These are phyloP conservation scores for Cettia cetti DNA, from an alignment of 2,113 vertebrate species.

Conservation along the genomic window DNA sequence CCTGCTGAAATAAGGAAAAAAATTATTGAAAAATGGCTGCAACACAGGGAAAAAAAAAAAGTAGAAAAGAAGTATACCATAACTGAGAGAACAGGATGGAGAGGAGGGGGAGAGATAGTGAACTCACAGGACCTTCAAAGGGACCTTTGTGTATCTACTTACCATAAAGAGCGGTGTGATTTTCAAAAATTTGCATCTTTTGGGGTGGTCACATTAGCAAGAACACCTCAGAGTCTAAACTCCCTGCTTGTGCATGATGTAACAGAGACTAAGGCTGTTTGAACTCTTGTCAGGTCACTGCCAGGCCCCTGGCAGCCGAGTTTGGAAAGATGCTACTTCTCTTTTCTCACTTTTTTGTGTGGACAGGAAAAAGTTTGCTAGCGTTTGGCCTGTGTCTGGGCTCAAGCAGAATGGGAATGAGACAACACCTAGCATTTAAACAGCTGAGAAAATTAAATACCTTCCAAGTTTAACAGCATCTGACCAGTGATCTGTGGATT, in stretches of 20 bases:
- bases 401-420: neutral
- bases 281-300: neutral
- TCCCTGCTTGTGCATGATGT: neutral
- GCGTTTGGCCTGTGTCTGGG: neutral
- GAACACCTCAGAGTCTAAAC: neutral
- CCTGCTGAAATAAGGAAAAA: neutral
- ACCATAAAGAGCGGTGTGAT: neutral
- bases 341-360: neutral
- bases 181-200: neutral
- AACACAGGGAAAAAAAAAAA: neutral
- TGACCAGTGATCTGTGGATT: neutral
- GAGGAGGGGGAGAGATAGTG: accelerated
- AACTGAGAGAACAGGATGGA: neutral
- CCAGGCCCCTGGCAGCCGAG: neutral
- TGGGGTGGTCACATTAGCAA: neutral
- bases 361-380: neutral
- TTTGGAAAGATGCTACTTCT: neutral
- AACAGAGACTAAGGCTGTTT: neutral
- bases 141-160: neutral
- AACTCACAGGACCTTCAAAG: neutral
- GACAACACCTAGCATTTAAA: neutral
- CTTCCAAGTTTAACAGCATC: neutral
- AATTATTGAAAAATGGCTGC: neutral
- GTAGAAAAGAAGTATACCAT: neutral
- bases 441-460: neutral